A percentile compares a stretch with the other conserved stretches of the same genome.
Evolutionary conservation across 37 sponge, comb jelly and placozoan genomes (phyloP).

Genomic region (Hexactinellida sp.): DNA sequence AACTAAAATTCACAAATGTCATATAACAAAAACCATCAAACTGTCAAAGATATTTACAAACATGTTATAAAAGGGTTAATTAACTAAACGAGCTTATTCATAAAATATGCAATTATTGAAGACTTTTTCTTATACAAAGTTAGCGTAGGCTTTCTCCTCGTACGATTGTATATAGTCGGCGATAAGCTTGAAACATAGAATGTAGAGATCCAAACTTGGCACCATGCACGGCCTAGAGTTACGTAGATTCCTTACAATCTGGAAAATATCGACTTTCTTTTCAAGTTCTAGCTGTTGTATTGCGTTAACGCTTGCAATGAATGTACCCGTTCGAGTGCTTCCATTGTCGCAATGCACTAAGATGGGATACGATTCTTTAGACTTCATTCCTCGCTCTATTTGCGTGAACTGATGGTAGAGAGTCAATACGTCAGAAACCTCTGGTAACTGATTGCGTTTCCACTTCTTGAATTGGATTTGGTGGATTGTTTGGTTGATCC

Average conservation of each 20-base stretch:
- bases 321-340: background rate
- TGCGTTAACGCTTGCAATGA: background rate
- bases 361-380: background rate
- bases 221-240: slow-evolving; percentile 9
- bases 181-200: background rate
- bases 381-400: background rate
- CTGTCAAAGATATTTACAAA: no score
- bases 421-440: background rate
- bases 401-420: background rate
- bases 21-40: no score
- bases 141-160: slow-evolving; percentile 1
- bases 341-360: background rate
- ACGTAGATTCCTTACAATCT: slow-evolving; percentile 10
- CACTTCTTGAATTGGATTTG: background rate
- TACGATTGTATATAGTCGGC: background rate
- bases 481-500: background rate
- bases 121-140: background rate
- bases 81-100: no score
- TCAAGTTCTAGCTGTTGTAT: slow-evolving; percentile 1
- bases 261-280: background rate
- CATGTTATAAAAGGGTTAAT: no score
- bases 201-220: background rate
- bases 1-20: no score
- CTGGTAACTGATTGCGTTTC: background rate
- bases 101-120: no score